These are phyloP conservation scores for Nowickia ferox DNA, from an alignment of 2,888 invertebrate genomes.

Conservation along the genomic window DNA sequence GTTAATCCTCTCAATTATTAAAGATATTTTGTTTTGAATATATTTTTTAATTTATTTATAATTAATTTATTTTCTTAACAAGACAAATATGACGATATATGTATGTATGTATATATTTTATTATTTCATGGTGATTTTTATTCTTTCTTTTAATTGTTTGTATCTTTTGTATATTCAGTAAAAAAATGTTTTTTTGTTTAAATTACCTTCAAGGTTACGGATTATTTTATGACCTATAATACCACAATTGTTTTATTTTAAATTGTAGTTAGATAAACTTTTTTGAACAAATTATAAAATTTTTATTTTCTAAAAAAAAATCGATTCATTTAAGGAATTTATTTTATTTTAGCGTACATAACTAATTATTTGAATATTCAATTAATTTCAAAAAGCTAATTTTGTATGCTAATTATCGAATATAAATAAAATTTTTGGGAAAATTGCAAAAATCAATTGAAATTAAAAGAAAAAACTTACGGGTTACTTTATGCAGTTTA, in stretches of 20 bases:
- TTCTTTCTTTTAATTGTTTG: conserved; percentile 44
- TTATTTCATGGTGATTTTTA: conserved; percentile 46
- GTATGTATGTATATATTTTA: conserved; percentile 21
- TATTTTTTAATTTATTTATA: conserved; percentile 52
- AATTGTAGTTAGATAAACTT: conserved; percentile 17
- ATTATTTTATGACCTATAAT: conserved; percentile 62
- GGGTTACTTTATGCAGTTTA: too few species aligned
- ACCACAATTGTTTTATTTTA: conserved; percentile 62
- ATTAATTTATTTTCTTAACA: conserved; percentile 67
- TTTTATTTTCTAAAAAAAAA: conserved; percentile 2
- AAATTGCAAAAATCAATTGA: too few species aligned
- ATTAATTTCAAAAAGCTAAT: too few species aligned
- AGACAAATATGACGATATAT: conserved; percentile 62
- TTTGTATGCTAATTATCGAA: too few species aligned
- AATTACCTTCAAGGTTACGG: conserved; percentile 49
- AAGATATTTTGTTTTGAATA: conserved; percentile 53
- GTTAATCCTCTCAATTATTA: conserved; percentile 30
- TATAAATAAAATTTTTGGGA: too few species aligned
- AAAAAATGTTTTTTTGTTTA: conserved; percentile 52
- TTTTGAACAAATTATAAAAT: conserved; percentile 22
- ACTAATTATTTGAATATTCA: neutral
- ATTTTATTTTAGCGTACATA: neutral
- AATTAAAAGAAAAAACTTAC: too few species aligned
- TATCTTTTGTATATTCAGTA: conserved; percentile 71
- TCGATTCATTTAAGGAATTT: conserved; percentile 46